Percentiles rank a stretch among this genome's conserved stretches.
Evolutionary conservation across 2,797 vertebrate genomes (phyloP).

Genomic region (Takifugu ocellatus): DNA sequence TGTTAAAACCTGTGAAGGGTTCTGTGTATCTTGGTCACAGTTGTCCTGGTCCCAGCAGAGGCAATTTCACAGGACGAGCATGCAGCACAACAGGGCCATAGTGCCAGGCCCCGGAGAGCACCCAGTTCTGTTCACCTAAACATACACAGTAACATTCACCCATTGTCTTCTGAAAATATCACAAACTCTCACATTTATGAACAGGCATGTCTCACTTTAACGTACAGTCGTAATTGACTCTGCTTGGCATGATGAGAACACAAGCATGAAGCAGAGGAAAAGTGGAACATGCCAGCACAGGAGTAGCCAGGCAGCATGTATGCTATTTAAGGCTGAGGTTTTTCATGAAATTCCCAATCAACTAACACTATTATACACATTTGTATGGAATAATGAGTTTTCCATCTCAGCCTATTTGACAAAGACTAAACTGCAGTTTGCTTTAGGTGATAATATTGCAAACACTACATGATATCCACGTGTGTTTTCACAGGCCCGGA

Average conservation of each 20-base stretch:
- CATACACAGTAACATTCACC: slow-evolving; percentile 27
- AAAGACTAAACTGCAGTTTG: too few species aligned
- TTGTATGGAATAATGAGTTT: slow-evolving; percentile 17
- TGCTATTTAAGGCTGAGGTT: slow-evolving; percentile 28
- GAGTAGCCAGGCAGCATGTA: slow-evolving; percentile 32
- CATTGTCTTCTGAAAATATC: slow-evolving; percentile 42
- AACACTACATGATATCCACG: too few species aligned
- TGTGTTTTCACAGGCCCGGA: too few species aligned
- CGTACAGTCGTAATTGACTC: slow-evolving; percentile 77
- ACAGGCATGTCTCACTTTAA: slow-evolving; percentile 65
- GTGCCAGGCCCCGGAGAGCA: slow-evolving; percentile 76
- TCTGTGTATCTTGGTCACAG: slow-evolving; percentile 73
- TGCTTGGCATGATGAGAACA: slow-evolving; percentile 62
- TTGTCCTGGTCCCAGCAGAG: slow-evolving; percentile 75
- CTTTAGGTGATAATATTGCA: too few species aligned
- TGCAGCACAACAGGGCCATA: slow-evolving; percentile 65
- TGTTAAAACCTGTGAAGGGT: slow-evolving; percentile 72
- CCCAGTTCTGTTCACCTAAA: slow-evolving; percentile 49
- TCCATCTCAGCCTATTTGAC: too few species aligned
- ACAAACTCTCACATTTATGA: slow-evolving; percentile 58
- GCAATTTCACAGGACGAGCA: slow-evolving; percentile 69
- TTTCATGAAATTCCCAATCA: slow-evolving; percentile 13
- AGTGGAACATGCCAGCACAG: slow-evolving; percentile 16
- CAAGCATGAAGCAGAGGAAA: slow-evolving; percentile 47
- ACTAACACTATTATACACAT: slow-evolving; percentile 11